These are phyloP conservation scores for Drosophila basisetae DNA, from an alignment of 2,888 invertebrate species.

Conservation along the genomic window DNA sequence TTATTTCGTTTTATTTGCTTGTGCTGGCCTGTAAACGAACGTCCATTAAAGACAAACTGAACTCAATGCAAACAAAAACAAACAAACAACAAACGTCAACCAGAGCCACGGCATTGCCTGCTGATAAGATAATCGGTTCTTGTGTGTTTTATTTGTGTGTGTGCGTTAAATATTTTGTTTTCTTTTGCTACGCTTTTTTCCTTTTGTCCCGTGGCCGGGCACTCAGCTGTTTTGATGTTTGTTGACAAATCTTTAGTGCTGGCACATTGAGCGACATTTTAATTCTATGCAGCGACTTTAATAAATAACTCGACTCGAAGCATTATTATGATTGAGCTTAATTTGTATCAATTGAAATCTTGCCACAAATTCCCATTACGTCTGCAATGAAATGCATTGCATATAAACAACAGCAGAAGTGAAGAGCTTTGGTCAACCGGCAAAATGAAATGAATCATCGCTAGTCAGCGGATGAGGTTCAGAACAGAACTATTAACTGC, in stretches of 20 bases:
- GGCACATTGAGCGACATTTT: slow-evolving; percentile 42
- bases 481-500: slow-evolving; percentile 1
- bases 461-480: slow-evolving; percentile 1
- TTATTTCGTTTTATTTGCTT: slow-evolving; percentile 8
- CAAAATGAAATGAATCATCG: slow-evolving; percentile 33
- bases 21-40: slow-evolving; percentile 38
- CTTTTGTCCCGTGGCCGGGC: slow-evolving; percentile 7
- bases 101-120: slow-evolving; percentile 33
- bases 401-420: slow-evolving; percentile 7
- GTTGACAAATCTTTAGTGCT: slow-evolving; percentile 43
- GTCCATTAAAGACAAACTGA: slow-evolving; percentile 31
- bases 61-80: slow-evolving; percentile 50
- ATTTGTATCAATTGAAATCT: slow-evolving; percentile 60
- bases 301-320: background rate
- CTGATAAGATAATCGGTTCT: slow-evolving; percentile 66
- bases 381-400: slow-evolving; percentile 13
- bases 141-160: slow-evolving; percentile 4
- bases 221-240: slow-evolving; percentile 56
- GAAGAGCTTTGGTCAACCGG: slow-evolving; percentile 23
- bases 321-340: slow-evolving; percentile 47
- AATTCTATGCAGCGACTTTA: background rate
- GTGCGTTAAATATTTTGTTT: slow-evolving; percentile 23
- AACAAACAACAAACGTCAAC: background rate
- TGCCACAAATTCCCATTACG: slow-evolving; percentile 36
- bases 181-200: slow-evolving; percentile 10